phyloP scores from a whole-genome alignment of 2,113 vertebrate genomes.

The Silurus asotus region DNA sequence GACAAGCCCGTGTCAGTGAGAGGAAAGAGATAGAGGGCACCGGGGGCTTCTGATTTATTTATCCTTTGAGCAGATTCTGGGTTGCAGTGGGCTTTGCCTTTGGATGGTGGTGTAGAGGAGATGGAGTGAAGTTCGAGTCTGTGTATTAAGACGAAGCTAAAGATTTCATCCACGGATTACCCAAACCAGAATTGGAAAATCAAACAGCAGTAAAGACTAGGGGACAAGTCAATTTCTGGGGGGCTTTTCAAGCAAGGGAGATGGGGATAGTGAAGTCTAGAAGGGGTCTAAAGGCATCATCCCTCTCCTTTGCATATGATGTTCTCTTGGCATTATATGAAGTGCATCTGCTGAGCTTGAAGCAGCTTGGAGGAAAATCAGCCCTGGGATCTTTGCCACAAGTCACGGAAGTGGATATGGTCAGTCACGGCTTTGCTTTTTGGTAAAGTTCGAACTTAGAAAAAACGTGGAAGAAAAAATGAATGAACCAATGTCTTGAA shows the following conservation, averaged over 20 bases:
- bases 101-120: constrained; percentile 51
- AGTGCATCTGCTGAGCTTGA: background rate
- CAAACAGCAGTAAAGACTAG: background rate
- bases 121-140: constrained; percentile 58
- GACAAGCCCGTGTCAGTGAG: constrained; percentile 69
- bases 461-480: background rate
- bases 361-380: background rate
- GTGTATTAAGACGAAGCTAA: background rate
- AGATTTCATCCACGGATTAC: background rate
- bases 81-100: constrained; percentile 59
- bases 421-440: background rate
- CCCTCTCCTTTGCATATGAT: background rate
- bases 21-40: constrained; percentile 49
- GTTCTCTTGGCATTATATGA: too few species aligned
- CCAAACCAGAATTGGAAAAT: background rate
- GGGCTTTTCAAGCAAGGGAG: background rate
- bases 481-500: background rate
- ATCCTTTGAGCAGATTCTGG: constrained; percentile 73
- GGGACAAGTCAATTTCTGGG: background rate
- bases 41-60: constrained; percentile 70
- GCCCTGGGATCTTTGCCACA: background rate
- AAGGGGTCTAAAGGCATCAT: background rate
- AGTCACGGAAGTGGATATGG: background rate
- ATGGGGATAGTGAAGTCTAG: background rate
- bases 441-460: background rate